Evolutionary conservation across 53 echinoderm and acorn worm genomes (phyloP), one percentile per base, ranked within the genome.

Genomic region (Apostichopus leukothele): DNA sequence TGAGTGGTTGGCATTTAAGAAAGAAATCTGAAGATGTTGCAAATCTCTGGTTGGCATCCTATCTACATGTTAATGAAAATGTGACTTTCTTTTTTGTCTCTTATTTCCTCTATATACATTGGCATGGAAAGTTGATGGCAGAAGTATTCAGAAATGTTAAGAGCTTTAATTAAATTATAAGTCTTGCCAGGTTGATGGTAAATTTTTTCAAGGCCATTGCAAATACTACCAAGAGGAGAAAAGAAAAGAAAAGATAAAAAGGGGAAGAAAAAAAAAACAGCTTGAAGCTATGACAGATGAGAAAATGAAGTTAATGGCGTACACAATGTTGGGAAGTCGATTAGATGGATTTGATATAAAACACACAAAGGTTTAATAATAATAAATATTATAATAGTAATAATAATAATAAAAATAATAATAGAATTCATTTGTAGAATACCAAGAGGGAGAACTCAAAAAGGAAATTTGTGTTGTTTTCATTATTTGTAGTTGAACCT

Each of bases 121-220:
- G 71, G 18, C 18, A n/a, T n/a, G 71, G 71, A 71, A 71, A 71
- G 1, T 71, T 71, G 20, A 6, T 71, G 6, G 71, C 6, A 19
- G 20, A 71, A 16, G 71, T 14, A 39, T 39, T 39, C 39, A 71
- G n/a, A 71, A 71, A 71, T 71, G 71, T 63, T 11, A 63, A 63
- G 63, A 71, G 71, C 71, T 19, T 71, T 71, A 71, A 71, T 71
- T 71, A 71, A 71, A 71, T 71, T 71, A 18, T 71, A 19, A n/a
- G 16, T 6, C 18, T 71, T 14, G 5, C 18, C 20, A n/a, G n/a
- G 20, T 18, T 19, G 71, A 19, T 6, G 63, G 63, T 16, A 63
- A 63, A 63, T 63, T 63, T 4, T 63, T 63, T 16, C 63, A 16
- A 7, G 12, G 16, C 16, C 63, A 9, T 16, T 13, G 63, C 63